Conservation (phyloP, 2,797 vertebrate species). For the Chelon labrosus region DNA sequence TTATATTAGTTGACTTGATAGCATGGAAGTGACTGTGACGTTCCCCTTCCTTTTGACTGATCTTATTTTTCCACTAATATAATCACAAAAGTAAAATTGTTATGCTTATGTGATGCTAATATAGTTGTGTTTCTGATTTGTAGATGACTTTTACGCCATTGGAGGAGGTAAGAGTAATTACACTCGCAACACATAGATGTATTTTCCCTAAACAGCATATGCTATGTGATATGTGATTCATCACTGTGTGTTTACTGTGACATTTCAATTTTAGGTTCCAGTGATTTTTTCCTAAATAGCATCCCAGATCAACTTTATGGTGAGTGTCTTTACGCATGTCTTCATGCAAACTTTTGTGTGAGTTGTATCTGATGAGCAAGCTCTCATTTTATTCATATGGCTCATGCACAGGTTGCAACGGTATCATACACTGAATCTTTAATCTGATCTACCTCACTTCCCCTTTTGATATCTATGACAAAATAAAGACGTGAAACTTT, state of each 20-base stretch:
- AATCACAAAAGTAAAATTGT: background rate
- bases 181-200: background rate
- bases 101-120: slow-evolving; percentile 3
- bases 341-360: too few relatives aligned
- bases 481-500: slow-evolving; percentile 29
- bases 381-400: background rate
- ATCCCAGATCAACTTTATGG: slow-evolving; percentile 82
- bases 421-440: background rate
- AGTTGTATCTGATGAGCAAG: too few relatives aligned
- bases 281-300: slow-evolving; percentile 68
- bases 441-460: background rate
- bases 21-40: background rate
- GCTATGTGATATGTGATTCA: background rate
- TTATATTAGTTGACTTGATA: background rate
- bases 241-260: slow-evolving; percentile 20
- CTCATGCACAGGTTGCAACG: background rate
- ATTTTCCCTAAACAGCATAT: background rate
- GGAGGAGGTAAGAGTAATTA: slow-evolving; percentile 71
- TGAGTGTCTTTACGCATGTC: slow-evolving; percentile 56
- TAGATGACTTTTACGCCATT: slow-evolving; percentile 82
- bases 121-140: slow-evolving; percentile 28
- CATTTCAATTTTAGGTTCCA: slow-evolving; percentile 60
- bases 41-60: background rate
- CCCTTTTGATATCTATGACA: background rate
- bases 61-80: background rate